These are phyloP conservation scores for Acropora tenuis DNA, from an alignment of 64 coral and sea anemone species.

Conservation along the genomic window DNA sequence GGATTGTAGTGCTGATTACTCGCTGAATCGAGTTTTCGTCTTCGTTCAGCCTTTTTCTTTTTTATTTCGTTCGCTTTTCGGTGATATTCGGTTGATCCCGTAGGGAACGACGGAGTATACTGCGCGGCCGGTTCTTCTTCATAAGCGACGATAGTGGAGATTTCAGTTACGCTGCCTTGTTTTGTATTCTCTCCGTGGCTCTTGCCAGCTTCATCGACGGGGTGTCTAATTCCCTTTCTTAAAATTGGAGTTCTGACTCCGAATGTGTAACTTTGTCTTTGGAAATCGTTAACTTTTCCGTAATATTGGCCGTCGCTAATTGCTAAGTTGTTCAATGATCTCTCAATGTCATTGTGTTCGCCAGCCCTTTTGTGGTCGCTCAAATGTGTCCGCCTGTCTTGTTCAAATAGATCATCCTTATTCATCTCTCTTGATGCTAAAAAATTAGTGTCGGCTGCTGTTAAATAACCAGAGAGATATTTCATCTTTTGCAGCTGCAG, in stretches of 20 bases:
- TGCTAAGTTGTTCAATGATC: neutral
- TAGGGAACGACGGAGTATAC: neutral
- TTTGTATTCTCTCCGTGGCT: neutral
- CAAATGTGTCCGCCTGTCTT: neutral
- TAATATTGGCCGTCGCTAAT: neutral
- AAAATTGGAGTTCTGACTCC: neutral
- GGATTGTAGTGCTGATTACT: neutral
- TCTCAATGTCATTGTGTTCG: neutral
- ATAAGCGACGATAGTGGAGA: constrained; percentile 5
- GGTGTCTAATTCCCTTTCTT: neutral
- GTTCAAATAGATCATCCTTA: constrained; percentile 6
- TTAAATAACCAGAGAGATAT: neutral
- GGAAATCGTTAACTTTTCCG: neutral
- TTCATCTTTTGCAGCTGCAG: constrained; percentile 34
- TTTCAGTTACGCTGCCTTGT: neutral
- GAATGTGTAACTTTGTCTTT: neutral
- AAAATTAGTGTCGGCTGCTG: neutral
- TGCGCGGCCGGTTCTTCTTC: neutral
- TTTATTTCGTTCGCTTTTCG: constrained; percentile 42
- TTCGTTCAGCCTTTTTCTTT: constrained; percentile 3
- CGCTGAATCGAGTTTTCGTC: neutral
- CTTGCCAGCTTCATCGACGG: neutral
- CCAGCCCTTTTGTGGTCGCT: neutral
- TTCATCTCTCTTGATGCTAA: neutral
- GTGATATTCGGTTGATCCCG: neutral